Percentiles rank a stretch among this genome's conserved stretches.
These are phyloP conservation scores for Uria aalge DNA, from an alignment of 2,113 vertebrate genomes.

Conservation along the genomic window DNA sequence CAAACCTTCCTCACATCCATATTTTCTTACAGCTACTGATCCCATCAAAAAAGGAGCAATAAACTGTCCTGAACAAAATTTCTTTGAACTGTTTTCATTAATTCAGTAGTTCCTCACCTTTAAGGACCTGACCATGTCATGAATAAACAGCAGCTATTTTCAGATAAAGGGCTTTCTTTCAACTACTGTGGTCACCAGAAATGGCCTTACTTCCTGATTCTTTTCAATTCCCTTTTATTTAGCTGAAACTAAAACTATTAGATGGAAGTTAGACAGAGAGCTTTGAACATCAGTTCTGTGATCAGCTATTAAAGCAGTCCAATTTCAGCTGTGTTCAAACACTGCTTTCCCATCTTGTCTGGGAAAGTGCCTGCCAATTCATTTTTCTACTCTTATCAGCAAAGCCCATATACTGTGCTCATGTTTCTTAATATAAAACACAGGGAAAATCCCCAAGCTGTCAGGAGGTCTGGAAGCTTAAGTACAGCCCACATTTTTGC, in stretches of 20 bases:
- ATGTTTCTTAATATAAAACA: slow-evolving; percentile 67
- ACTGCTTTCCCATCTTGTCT: slow-evolving; percentile 66
- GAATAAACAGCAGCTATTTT: slow-evolving; percentile 9
- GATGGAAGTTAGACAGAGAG: slow-evolving; percentile 13
- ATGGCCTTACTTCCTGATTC: slow-evolving; percentile 20
- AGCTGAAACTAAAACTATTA: slow-evolving; percentile 63
- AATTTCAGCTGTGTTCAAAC: slow-evolving; percentile 68
- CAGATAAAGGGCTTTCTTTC: slow-evolving; percentile 45
- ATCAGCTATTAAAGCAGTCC: slow-evolving; percentile 60
- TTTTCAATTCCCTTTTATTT: background rate
- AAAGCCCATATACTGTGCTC: slow-evolving; percentile 56
- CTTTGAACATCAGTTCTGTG: slow-evolving; percentile 61
- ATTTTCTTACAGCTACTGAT: background rate
- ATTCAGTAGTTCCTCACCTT: slow-evolving; percentile 8
- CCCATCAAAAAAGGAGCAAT: background rate
- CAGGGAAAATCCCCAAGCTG: slow-evolving; percentile 55
- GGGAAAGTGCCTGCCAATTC: slow-evolving; percentile 66
- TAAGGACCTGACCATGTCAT: background rate
- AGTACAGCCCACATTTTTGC: slow-evolving; percentile 14
- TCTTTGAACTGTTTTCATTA: slow-evolving; percentile 15
- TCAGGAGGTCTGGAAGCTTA: slow-evolving; percentile 51
- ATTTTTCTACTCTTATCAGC: slow-evolving; percentile 74
- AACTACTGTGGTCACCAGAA: background rate
- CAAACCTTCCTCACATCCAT: background rate
- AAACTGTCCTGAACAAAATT: background rate